Evolutionary conservation across 1,140 invertebrate genomes (phyloP).

Genomic region (Teleogryllus occipitalis): DNA sequence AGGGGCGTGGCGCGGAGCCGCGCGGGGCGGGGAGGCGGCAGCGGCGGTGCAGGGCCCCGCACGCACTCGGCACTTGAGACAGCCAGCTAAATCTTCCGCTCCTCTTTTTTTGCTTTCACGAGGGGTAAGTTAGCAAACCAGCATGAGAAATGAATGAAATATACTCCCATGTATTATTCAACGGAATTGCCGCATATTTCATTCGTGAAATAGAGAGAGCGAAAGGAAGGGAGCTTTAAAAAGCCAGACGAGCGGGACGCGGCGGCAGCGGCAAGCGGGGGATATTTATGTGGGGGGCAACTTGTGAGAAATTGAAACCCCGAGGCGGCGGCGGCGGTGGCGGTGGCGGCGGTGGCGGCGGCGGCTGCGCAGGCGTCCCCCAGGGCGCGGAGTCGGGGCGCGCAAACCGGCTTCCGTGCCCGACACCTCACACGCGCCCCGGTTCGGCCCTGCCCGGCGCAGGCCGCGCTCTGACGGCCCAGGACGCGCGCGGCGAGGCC

Average conservation of each 20-base stretch:
- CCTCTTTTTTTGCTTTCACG: background rate
- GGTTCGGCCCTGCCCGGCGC: no score
- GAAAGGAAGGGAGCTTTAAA: constrained; percentile 9
- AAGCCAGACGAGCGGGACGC: background rate
- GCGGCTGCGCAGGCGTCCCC: background rate
- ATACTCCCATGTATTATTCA: constrained; percentile 27
- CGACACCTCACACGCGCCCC: no score
- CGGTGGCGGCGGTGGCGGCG: no score
- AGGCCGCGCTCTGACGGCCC: no score
- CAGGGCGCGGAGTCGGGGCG: no score
- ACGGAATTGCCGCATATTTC: constrained; percentile 26
- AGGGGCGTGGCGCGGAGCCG: no score
- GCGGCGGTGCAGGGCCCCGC: background rate
- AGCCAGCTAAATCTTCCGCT: background rate
- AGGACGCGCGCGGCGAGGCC: no score
- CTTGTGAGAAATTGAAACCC: constrained; percentile 24
- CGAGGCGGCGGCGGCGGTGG: background rate
- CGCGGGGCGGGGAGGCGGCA: no score
- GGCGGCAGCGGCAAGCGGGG: background rate
- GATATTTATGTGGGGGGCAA: constrained; percentile 23
- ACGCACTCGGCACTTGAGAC: background rate
- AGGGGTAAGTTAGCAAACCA: constrained; percentile 18
- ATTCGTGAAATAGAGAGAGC: constrained; percentile 23
- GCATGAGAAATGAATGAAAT: constrained; percentile 25
- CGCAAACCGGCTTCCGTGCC: no score